phyloP scores from a whole-genome alignment of 2,113 vertebrate genomes.

The Craseonycteris thonglongyai region DNA sequence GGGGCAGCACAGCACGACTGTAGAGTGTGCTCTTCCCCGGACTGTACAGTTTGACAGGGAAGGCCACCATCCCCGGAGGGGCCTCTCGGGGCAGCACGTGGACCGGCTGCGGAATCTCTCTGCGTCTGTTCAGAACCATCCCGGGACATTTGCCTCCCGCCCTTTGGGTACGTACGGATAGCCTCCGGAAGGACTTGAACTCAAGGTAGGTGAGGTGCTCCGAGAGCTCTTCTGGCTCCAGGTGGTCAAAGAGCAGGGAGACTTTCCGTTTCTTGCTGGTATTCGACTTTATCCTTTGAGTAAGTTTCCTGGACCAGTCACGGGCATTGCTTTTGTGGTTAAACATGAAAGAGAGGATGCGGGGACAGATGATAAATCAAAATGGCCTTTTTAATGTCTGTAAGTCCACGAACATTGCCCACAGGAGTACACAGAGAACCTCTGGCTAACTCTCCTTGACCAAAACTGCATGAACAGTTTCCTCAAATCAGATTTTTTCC shows the following conservation, averaged over 20 bases:
- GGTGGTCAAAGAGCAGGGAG: constrained; percentile 94
- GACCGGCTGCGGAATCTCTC: neutral
- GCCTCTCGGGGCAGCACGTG: neutral
- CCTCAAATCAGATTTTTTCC: neutral
- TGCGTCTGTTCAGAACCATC: neutral
- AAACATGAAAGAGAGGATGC: neutral
- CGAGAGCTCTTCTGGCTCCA: constrained; percentile 93
- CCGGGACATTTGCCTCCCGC: neutral
- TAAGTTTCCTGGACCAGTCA: constrained; percentile 96
- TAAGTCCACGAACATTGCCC: neutral
- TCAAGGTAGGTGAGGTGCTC: constrained; percentile 96
- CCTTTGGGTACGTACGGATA: constrained; percentile 84
- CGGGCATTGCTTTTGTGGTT: constrained; percentile 85
- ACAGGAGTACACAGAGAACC: neutral
- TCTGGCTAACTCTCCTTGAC: neutral
- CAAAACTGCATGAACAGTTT: constrained; percentile 3
- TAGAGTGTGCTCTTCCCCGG: neutral
- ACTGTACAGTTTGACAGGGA: neutral
- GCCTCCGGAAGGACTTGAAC: constrained; percentile 95
- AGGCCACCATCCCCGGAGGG: rapidly evolving
- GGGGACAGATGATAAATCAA: neutral
- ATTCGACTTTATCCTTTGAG: constrained; percentile 92
- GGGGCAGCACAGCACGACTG: neutral
- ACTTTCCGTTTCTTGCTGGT: constrained; percentile 96
- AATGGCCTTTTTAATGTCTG: neutral